Conservation (phyloP, 35 echinoderm and acorn worm genomes). For the Acanthaster planci region DNA sequence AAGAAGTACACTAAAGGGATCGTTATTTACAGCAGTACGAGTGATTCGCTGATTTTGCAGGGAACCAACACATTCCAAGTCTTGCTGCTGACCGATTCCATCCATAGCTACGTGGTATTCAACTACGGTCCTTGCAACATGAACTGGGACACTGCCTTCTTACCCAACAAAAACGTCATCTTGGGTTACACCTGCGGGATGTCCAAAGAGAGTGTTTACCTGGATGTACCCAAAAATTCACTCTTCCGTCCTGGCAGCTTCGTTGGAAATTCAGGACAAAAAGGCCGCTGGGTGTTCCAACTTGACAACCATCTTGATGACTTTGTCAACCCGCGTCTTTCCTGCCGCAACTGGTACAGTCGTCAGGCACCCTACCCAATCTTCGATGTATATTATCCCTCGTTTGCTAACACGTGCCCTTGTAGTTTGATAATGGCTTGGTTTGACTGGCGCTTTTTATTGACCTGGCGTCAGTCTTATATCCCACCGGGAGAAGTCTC, state of each 20-base stretch:
- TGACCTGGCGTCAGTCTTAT: neutral
- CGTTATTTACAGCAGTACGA: too few relatives aligned
- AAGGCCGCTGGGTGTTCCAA: constrained; percentile 76
- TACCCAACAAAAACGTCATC: neutral
- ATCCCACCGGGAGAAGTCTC: neutral
- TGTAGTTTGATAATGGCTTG: neutral
- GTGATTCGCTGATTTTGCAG: neutral
- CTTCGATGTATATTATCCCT: neutral
- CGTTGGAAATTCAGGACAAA: constrained; percentile 59
- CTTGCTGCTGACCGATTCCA: neutral
- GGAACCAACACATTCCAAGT: constrained; percentile 8
- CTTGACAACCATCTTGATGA: constrained; percentile 63
- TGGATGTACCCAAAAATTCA: neutral
- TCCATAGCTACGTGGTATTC: neutral
- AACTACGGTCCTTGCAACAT: neutral
- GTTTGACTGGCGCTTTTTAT: neutral
- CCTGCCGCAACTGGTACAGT: too few relatives aligned
- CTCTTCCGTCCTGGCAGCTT: neutral
- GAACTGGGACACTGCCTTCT: neutral
- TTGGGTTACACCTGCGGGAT: neutral
- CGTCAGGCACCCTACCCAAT: too few relatives aligned
- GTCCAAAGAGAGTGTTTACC: neutral
- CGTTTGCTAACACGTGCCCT: constrained; percentile 24
- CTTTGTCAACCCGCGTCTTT: too few relatives aligned
- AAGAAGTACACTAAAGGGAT: too few relatives aligned